Base-by-base conservation (phyloP, 1,140 invertebrate species). In the Bombus waltoni region DNA sequence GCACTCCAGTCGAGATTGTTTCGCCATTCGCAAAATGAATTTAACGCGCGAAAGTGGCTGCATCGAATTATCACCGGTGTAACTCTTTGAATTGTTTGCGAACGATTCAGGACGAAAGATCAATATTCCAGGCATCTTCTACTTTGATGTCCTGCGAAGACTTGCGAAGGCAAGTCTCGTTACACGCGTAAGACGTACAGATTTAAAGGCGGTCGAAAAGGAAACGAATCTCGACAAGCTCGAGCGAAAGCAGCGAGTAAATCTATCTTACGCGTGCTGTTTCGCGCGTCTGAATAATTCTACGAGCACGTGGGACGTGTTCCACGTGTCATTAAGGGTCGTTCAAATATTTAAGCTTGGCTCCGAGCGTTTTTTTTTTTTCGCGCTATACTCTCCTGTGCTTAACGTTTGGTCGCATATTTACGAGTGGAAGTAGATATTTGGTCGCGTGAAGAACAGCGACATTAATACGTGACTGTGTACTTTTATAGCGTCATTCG, bases 321-420 rank as follows among this genome's bases (percentile, higher is more conserved):
- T 40, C 38, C 79, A 53, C 65, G 80, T 73, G 47, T 81, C 80
- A 81, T 81, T 62, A 83, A 53, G 32, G 13, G 25, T n/a, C 32
- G 59, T 66, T 83, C 28, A 76, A 83, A 83, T 76, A 83, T 83
- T 82, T 65, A 62, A 74, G 22, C 53, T 4, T n/a, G 15, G 22
- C 13, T n/a, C 25, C 25, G 44, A 9, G 18, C 57, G 42, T 44
- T 44, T 42, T 15, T 44, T 32, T 32, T 77, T 2, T 42, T 40
- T 42, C 5, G 8, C 38, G 9, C 66, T 68, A 1, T 15, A 9
- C 35, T 68, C 8, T 35, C 18, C n/a, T 13, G 11, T 9, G 35
- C 15, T 38, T 25, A 28, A 42, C 59, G 44, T 42, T n/a, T 22
- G 66, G 44, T 57, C 18, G 66, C n/a, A 42, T 81, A 81, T 72